Evolutionary conservation across 2,888 invertebrate species (phyloP).

Genomic region (Parnassius glacialis): DNA sequence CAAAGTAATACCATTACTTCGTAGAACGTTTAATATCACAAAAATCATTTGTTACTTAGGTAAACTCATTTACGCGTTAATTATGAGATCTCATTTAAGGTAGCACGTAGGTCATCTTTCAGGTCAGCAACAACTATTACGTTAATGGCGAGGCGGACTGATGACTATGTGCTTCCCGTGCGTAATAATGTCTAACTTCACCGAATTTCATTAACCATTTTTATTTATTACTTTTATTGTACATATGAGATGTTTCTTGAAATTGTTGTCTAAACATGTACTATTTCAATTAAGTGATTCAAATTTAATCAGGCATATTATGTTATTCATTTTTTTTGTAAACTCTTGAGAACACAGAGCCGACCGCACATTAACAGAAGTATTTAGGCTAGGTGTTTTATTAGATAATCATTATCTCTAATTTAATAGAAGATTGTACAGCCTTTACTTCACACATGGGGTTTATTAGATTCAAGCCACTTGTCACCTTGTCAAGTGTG

Average conservation of each 20-base stretch:
- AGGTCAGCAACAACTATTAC: constrained; percentile 40
- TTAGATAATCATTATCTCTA: too few species aligned
- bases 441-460: too few species aligned
- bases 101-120: constrained; percentile 40
- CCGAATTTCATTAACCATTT: constrained; percentile 1
- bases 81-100: constrained; percentile 28
- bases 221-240: constrained; percentile 26
- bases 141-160: constrained; percentile 30
- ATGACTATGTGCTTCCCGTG: constrained; percentile 28
- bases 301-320: too few species aligned
- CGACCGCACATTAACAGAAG: too few species aligned
- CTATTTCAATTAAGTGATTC: too few species aligned
- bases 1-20: constrained; percentile 10
- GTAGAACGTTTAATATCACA: constrained; percentile 19
- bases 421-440: too few species aligned
- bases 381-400: too few species aligned
- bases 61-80: constrained; percentile 27
- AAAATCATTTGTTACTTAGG: constrained; percentile 21
- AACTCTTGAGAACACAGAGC: too few species aligned
- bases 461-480: too few species aligned
- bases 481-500: too few species aligned
- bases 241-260: not conserved
- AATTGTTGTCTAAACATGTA: too few species aligned
- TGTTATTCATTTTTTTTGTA: too few species aligned
- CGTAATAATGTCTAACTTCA: constrained; percentile 28